Evolutionary conservation across 2,113 vertebrate genomes (phyloP).

Genomic region (Montifringilla adamsi): DNA sequence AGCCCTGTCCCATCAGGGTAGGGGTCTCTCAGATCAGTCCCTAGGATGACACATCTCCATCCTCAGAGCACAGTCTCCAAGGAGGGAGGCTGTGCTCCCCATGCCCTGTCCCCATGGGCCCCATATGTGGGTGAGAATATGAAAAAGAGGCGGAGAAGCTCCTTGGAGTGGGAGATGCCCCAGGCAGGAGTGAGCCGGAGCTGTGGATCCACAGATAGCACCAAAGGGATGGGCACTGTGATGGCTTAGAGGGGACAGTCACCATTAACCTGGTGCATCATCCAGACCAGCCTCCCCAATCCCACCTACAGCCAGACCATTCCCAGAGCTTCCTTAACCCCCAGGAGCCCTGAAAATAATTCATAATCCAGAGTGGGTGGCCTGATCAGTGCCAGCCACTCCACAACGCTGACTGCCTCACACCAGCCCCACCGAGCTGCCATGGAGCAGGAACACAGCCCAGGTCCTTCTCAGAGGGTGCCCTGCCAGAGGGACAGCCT

Average conservation of each 20-base stretch:
- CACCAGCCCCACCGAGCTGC: fast-evolving
- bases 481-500: background rate
- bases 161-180: background rate
- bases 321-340: background rate
- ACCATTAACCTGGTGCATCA: background rate
- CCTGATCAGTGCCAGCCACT: background rate
- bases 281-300: background rate
- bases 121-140: fast-evolving
- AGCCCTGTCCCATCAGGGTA: background rate
- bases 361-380: background rate
- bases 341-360: background rate
- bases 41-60: background rate
- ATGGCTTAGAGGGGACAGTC: background rate
- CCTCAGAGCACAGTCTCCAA: background rate
- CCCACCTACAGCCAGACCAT: background rate
- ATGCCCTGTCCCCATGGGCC: background rate
- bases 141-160: background rate
- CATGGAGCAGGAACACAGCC: background rate
- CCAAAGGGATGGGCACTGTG: fast-evolving
- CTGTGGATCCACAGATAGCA: background rate
- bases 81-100: background rate
- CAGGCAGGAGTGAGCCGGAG: background rate
- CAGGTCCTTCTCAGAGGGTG: background rate
- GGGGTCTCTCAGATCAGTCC: fast-evolving
- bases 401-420: background rate